Evolutionary conservation across 2,888 invertebrate species (phyloP).

Genomic region (Nomada goodeniana): DNA sequence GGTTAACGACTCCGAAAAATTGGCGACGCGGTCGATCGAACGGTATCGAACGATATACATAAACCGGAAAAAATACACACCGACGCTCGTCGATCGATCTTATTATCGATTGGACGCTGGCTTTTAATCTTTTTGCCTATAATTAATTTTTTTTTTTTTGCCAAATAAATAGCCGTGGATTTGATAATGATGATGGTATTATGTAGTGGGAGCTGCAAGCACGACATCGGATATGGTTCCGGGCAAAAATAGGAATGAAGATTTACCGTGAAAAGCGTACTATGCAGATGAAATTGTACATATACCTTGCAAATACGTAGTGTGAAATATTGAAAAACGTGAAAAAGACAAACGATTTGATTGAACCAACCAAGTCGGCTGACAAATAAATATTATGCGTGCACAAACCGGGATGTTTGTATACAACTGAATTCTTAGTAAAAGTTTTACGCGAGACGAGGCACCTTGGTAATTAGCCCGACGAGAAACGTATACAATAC

Average conservation of each 20-base stretch:
- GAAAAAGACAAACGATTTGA: no score
- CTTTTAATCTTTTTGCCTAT: neutral
- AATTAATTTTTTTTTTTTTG: slow-evolving; percentile 1
- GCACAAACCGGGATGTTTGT: neutral
- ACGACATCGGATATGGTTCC: no score
- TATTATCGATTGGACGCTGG: neutral
- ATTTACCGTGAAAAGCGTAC: no score
- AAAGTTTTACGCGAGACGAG: neutral
- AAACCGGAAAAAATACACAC: slow-evolving; percentile 2
- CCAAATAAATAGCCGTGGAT: no score
- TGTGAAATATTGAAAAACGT: no score
- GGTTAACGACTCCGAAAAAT: slow-evolving; percentile 41
- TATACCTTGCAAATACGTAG: no score
- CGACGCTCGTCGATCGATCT: neutral
- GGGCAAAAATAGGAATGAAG: no score
- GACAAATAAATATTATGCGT: no score
- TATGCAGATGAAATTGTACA: no score
- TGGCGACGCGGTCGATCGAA: neutral
- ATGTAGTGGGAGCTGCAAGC: neutral
- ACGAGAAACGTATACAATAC: neutral
- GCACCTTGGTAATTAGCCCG: neutral
- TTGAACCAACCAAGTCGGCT: no score
- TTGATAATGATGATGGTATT: neutral
- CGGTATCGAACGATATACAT: neutral
- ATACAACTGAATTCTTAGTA: neutral